Conservation (phyloP, 2,797 vertebrate species). For the Ptychobarbus kaznakovi region DNA sequence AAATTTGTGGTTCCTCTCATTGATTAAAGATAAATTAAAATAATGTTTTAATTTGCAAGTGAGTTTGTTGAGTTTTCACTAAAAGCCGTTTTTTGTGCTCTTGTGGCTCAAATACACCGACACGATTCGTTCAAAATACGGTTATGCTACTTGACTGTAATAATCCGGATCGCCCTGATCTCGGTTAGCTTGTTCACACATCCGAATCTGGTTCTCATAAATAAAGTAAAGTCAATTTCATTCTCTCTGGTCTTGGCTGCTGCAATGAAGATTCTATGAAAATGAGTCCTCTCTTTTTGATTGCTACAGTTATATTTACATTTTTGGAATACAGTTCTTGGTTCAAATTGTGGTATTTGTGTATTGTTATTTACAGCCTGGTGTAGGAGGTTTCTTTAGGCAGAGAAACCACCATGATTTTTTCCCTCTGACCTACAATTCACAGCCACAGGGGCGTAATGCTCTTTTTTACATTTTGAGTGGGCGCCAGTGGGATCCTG, state of each 20-base stretch:
- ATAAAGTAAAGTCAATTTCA: not conserved
- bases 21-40: too few species aligned
- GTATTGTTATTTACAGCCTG: conserved; percentile 28
- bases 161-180: too few species aligned
- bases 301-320: conserved; percentile 1
- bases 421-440: not conserved
- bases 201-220: not conserved
- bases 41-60: too few species aligned
- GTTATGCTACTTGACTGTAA: too few species aligned
- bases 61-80: too few species aligned
- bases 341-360: conserved; percentile 1
- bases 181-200: too few species aligned
- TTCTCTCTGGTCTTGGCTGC: not conserved
- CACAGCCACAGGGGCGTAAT: not conserved
- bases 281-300: not conserved
- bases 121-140: too few species aligned
- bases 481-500: not conserved
- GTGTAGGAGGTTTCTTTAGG: not conserved
- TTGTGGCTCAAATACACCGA: too few species aligned
- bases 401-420: not conserved
- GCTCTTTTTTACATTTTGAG: not conserved
- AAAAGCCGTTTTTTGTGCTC: too few species aligned
- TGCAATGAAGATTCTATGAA: not conserved
- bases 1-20: too few species aligned
- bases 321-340: conserved; percentile 37